Evolutionary conservation across 1,140 invertebrate genomes (phyloP), one percentile per base, ranked within the genome.

Genomic region (Lerema accius): DNA sequence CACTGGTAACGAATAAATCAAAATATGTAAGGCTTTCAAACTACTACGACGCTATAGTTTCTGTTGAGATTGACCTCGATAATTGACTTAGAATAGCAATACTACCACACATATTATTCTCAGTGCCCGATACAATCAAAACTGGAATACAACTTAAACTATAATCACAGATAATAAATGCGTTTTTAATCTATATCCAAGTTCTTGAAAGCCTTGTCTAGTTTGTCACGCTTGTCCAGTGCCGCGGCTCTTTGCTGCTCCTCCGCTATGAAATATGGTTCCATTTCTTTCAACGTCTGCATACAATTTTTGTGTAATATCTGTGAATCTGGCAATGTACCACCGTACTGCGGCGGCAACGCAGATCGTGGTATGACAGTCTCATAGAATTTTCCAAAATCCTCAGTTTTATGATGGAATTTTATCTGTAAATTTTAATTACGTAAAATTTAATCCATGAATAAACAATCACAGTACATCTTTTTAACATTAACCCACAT

Each of bases 341-440:
- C 91, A 0, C 89, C 89, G 56, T 88, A 71, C 65, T 90, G 81
- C 0, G 84, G 79, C 0, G 89, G 89, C n/a, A 91, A 55, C 0
- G 73, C 69, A 1, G 78, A 83, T 3, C 84, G 73, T 0, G 91
- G 89, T 10, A 90, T 68, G 0, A 82, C 77, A 0, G 86, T 86
- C n/a, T 82, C 79, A 64, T 90, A 89, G 68, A 92, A 91, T 14
- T 84, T 78, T 28, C 83, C 80, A 16, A 90, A 26, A 39, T 92
- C 80, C 19, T 85, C 81, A 9, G 80, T 81, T 46, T 88, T 84
- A 46, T 82, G 70, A 70, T 90, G 89, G 68, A 92, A 89, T 69
- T 87, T 86, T 14, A 91, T 76, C 89, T 91, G 79, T 28, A 80
- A 80, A 48, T n/a, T n/a, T n/a, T n/a, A n/a, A n/a, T n/a, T n/a